Conservation (phyloP, 2,888 invertebrate genomes). For the Acleris laterana region DNA sequence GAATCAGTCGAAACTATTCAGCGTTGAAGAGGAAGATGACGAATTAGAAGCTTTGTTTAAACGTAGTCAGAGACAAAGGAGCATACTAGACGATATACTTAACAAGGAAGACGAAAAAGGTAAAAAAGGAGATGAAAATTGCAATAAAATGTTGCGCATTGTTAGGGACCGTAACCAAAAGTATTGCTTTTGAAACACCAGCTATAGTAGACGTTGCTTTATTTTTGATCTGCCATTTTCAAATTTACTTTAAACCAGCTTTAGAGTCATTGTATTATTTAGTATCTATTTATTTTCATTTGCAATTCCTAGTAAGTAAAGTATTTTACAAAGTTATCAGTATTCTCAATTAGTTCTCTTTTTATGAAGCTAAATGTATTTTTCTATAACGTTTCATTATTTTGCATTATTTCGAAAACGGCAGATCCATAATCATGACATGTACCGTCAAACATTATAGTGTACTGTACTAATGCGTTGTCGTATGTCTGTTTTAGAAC, state of each 20-base stretch:
- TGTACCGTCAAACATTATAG: constrained; percentile 37
- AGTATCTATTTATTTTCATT: not conserved
- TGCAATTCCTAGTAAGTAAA: no score
- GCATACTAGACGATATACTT: constrained; percentile 88
- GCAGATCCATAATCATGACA: constrained; percentile 46
- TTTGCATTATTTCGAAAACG: constrained; percentile 47
- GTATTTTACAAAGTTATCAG: no score
- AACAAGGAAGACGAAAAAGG: constrained; percentile 85
- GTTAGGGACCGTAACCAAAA: constrained; percentile 58
- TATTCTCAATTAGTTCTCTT: no score
- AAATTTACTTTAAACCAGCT: not conserved
- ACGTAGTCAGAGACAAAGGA: constrained; percentile 88
- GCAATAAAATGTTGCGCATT: constrained; percentile 67
- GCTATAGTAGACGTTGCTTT: constrained; percentile 37
- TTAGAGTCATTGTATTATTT: not conserved
- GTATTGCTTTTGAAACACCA: constrained; percentile 59
- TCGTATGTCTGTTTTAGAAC: constrained; percentile 84
- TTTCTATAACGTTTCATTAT: not conserved
- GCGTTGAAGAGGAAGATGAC: constrained; percentile 82
- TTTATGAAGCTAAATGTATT: no score
- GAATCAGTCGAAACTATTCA: constrained; percentile 57
- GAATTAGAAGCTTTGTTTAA: constrained; percentile 86
- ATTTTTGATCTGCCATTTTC: constrained; percentile 53
- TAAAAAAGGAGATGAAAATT: constrained; percentile 47
- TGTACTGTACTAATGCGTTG: constrained; percentile 71